Percentiles rank a stretch among this genome's conserved stretches.
phyloP scores from a whole-genome alignment of 2,113 vertebrate species.

The Colius striatus region DNA sequence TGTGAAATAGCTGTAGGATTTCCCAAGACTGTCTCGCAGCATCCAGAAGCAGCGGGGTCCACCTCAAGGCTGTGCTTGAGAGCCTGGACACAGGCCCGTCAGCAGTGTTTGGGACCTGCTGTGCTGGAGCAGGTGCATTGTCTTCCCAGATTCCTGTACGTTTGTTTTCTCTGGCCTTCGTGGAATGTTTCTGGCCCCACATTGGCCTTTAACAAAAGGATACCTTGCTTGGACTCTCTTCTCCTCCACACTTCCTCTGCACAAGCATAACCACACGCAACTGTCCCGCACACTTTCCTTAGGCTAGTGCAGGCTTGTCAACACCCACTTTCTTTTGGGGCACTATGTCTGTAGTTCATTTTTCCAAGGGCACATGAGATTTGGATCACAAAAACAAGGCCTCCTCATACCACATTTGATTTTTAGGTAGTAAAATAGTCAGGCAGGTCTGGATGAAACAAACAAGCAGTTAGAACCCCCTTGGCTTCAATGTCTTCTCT shows the following conservation, averaged over 20 bases:
- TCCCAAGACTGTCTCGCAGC: not conserved
- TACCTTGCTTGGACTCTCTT: not conserved
- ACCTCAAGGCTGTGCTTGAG: not conserved
- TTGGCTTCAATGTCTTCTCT: not conserved
- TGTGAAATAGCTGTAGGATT: not conserved
- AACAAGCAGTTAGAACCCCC: not conserved
- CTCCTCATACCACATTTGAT: conserved; percentile 1
- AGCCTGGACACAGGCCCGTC: not conserved
- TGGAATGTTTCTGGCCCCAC: not conserved
- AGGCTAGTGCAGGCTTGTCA: not conserved
- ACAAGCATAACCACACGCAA: not conserved
- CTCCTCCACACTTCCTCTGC: not conserved
- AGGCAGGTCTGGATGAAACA: not conserved
- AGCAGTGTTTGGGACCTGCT: not conserved
- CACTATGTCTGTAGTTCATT: not conserved
- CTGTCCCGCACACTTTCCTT: not conserved
- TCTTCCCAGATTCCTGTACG: not conserved
- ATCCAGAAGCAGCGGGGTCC: not conserved
- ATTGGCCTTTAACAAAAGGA: not conserved
- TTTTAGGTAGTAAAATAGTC: not conserved
- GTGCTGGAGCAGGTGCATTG: fast-evolving
- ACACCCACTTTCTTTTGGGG: not conserved
- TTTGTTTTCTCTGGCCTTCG: not conserved
- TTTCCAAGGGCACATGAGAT: not conserved
- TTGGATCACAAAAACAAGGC: not conserved